Percentiles rank a stretch among this genome's conserved stretches.
Evolutionary conservation across 2,113 vertebrate genomes (phyloP).

Genomic region (Poeciliopsis prolifica): DNA sequence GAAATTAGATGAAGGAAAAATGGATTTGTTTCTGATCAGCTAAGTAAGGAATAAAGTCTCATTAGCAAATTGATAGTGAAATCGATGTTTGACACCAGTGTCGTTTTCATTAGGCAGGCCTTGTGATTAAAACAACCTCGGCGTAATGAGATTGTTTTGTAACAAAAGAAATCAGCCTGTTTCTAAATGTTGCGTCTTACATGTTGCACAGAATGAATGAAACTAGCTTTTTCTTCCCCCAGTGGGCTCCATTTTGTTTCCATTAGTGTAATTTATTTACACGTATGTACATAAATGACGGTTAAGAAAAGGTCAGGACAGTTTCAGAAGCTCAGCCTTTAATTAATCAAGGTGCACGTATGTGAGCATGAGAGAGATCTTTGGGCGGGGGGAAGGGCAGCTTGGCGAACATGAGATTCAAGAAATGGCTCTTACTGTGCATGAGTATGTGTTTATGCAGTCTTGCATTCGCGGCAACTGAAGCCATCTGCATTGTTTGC

Average conservation of each 20-base stretch:
- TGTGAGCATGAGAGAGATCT: conserved; percentile 66
- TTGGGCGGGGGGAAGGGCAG: conserved; percentile 75
- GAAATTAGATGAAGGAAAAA: conserved; percentile 23
- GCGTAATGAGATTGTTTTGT: conserved; percentile 30
- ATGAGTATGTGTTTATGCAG: conserved; percentile 67
- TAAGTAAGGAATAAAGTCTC: conserved; percentile 31
- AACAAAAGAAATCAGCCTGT: conserved; percentile 43
- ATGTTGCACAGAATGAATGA: conserved; percentile 51
- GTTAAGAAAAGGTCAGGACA: conserved; percentile 65
- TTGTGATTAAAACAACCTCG: conserved; percentile 21
- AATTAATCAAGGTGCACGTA: conserved; percentile 77
- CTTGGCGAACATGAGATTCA: conserved; percentile 74
- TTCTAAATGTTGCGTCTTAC: conserved; percentile 30
- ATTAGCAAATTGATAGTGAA: conserved; percentile 44
- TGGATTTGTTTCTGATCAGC: conserved; percentile 14
- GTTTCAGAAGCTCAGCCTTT: conserved; percentile 66
- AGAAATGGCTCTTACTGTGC: conserved; percentile 64
- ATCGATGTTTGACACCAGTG: conserved; percentile 16
- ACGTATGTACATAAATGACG: conserved; percentile 52
- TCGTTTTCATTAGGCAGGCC: conserved; percentile 13
- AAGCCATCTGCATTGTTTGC: conserved; percentile 56
- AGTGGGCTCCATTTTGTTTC: conserved; percentile 43
- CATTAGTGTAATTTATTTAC: conserved; percentile 41
- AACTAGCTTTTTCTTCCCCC: conserved; percentile 14
- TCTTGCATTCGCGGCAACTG: conserved; percentile 53